Conservation (phyloP, 2,797 vertebrate species). For the Rhincodon typus region DNA sequence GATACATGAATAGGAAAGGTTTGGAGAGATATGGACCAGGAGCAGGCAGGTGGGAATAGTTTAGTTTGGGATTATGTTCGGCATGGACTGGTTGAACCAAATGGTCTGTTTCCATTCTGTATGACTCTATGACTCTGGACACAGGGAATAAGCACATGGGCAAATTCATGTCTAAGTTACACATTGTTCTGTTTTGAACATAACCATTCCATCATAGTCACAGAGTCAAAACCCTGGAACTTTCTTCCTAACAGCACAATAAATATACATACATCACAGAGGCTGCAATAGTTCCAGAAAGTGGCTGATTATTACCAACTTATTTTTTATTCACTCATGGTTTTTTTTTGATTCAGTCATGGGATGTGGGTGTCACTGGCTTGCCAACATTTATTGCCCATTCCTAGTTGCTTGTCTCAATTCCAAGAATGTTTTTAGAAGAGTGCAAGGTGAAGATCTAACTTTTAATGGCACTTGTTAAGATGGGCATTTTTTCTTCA, state of each 20-base stretch:
- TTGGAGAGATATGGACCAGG: too few relatives aligned
- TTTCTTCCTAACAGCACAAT: neutral
- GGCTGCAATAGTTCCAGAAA: neutral
- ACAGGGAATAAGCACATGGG: neutral
- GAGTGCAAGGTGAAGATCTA: neutral
- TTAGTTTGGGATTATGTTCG: too few relatives aligned
- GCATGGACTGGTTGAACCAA: too few relatives aligned
- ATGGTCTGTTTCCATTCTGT: too few relatives aligned
- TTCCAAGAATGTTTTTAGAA: neutral
- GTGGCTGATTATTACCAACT: neutral
- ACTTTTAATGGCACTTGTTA: neutral
- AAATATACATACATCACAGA: neutral
- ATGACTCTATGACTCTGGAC: too few relatives aligned
- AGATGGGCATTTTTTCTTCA: neutral
- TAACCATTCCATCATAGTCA: neutral
- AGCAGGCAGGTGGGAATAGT: too few relatives aligned
- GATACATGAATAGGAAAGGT: too few relatives aligned
- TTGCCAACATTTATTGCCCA: too few relatives aligned
- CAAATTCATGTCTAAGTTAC: neutral
- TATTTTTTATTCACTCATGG: too few relatives aligned
- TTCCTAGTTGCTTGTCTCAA: neutral
- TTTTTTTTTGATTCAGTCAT: too few relatives aligned
- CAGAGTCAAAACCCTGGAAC: neutral
- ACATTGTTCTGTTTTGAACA: neutral
- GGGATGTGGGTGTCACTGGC: too few relatives aligned